These are phyloP conservation scores for Brachionus koreanus DNA, from an alignment of 1,140 invertebrate species.

Conservation along the genomic window DNA sequence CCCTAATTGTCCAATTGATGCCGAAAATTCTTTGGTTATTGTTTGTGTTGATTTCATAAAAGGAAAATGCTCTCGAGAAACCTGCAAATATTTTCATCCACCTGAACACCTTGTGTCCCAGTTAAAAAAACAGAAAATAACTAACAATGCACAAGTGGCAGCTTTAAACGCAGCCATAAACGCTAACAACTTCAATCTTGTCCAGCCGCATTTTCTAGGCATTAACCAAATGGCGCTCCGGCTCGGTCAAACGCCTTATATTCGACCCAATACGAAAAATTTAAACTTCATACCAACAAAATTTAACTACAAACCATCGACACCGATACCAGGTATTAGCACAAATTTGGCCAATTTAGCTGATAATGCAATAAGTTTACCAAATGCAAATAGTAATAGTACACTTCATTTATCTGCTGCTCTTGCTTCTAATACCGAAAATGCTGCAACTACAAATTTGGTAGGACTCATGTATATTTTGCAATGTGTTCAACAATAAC, in stretches of 20 bases:
- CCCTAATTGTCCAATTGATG: conserved; percentile 73
- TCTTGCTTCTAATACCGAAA: conserved; percentile 30
- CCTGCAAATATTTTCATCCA: conserved; percentile 45
- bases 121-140: conserved; percentile 42
- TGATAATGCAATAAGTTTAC: not conserved
- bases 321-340: not conserved
- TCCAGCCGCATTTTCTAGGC: not conserved
- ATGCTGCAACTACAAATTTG: conserved; percentile 29
- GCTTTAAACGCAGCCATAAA: conserved; percentile 6
- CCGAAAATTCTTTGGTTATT: conserved; percentile 85
- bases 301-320: conserved; percentile 16
- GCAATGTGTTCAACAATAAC: conserved; percentile 4
- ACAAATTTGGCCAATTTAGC: not conserved
- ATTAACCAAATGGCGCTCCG: not conserved
- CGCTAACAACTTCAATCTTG: not conserved
- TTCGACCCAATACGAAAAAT: not conserved
- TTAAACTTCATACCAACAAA: not conserved
- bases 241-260: not conserved
- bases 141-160: conserved; percentile 18
- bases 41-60: conserved; percentile 98
- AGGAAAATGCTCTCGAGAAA: conserved; percentile 68
- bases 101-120: conserved; percentile 25
- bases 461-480: not conserved
- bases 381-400: conserved; percentile 10
- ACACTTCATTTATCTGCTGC: conserved; percentile 22